Evolutionary conservation across 2,113 vertebrate genomes (phyloP).

Genomic region (Brachypteracias leptosomus): DNA sequence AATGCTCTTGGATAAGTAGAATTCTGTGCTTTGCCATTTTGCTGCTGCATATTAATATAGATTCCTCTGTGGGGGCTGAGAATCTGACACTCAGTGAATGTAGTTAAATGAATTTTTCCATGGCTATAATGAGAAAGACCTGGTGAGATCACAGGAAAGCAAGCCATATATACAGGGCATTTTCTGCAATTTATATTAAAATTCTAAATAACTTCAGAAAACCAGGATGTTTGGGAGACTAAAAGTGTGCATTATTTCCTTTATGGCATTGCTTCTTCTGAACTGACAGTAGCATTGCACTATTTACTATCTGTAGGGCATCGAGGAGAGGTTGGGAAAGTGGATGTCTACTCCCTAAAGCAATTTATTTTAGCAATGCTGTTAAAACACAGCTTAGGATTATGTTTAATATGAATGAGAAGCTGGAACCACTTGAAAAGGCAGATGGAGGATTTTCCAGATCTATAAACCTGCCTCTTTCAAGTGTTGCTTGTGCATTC

Average conservation of each 20-base stretch:
- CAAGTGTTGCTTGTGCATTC: slow-evolving; percentile 7
- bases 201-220: slow-evolving; percentile 9
- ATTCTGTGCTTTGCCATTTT: slow-evolving; percentile 10
- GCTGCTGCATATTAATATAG: neutral
- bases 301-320: slow-evolving; percentile 5
- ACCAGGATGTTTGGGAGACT: neutral
- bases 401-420: slow-evolving; percentile 67
- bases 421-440: slow-evolving; percentile 62
- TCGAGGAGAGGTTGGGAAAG: neutral
- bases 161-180: neutral
- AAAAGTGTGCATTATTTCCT: neutral
- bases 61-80: neutral
- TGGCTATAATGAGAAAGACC: neutral
- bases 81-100: neutral
- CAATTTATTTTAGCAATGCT: slow-evolving; percentile 55
- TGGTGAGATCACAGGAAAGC: neutral
- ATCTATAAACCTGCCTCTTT: slow-evolving; percentile 22
- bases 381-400: slow-evolving; percentile 44
- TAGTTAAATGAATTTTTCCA: neutral
- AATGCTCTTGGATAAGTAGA: neutral
- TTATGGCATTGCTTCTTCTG: neutral
- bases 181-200: neutral
- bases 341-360: slow-evolving; percentile 28
- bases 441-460: slow-evolving; percentile 35
- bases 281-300: neutral